Conservation (phyloP, 2,113 vertebrate species). For the Oophaga pumilio region DNA sequence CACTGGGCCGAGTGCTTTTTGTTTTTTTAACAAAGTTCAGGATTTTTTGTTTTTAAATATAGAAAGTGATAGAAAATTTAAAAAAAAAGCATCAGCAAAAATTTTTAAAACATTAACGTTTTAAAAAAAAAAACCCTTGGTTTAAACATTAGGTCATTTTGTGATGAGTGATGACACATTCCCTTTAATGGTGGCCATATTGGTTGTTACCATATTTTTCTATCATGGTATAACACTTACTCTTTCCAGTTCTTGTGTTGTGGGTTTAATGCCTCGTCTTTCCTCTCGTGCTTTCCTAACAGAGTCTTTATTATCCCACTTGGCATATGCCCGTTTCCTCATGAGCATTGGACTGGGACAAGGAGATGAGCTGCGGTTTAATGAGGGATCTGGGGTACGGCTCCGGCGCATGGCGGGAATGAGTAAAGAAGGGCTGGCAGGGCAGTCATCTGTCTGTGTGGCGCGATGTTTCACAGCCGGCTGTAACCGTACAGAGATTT, state of each 20-base stretch:
- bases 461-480: conserved; percentile 77
- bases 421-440: conserved; percentile 56
- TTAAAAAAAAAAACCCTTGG: no score
- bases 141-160: no score
- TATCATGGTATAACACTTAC: conserved; percentile 65
- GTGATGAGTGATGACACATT: no score
- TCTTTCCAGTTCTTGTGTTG: conserved; percentile 81
- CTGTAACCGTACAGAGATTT: conserved; percentile 73
- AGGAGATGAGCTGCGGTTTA: conserved; percentile 64
- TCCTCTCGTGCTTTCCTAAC: conserved; percentile 78
- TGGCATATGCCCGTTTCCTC: conserved; percentile 84
- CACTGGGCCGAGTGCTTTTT: no score
- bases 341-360: conserved; percentile 85
- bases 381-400: conserved; percentile 65
- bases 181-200: neutral
- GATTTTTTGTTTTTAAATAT: no score
- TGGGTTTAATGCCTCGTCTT: conserved; percentile 74
- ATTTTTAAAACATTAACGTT: no score
- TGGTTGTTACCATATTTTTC: neutral
- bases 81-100: no score
- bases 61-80: no score
- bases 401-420: conserved; percentile 60
- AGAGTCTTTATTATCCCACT: conserved; percentile 91
- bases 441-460: conserved; percentile 83
- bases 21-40: no score